phyloP scores from a whole-genome alignment of 2,888 invertebrate species.

The Thymelicus sylvestris region DNA sequence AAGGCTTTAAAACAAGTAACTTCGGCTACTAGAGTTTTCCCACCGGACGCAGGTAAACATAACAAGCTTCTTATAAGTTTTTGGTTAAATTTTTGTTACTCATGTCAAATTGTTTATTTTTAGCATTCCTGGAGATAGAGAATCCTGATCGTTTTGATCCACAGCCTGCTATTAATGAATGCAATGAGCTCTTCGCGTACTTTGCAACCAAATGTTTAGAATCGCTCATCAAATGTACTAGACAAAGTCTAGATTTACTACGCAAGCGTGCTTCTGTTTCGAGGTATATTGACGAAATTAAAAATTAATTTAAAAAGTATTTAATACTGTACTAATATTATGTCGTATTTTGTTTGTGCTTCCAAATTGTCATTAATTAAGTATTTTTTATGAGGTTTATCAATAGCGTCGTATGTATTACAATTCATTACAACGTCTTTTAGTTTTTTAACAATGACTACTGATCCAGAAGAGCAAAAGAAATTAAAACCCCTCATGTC shows the following conservation, averaged over 20 bases:
- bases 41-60: slow-evolving; percentile 83
- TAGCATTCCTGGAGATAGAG: slow-evolving; percentile 87
- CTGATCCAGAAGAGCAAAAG: slow-evolving; percentile 74
- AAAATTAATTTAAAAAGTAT: not conserved
- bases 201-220: slow-evolving; percentile 91
- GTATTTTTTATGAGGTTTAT: not conserved
- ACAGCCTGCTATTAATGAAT: slow-evolving; percentile 87
- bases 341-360: not conserved
- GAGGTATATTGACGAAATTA: slow-evolving; percentile 51
- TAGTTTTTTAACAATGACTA: slow-evolving; percentile 80
- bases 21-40: slow-evolving; percentile 83
- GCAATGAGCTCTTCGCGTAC: slow-evolving; percentile 92
- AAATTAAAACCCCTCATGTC: slow-evolving; percentile 84
- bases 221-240: slow-evolving; percentile 89
- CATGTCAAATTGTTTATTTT: slow-evolving; percentile 25
- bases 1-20: slow-evolving; percentile 85
- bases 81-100: not conserved
- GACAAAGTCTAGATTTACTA: slow-evolving; percentile 89
- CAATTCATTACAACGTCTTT: slow-evolving; percentile 16
- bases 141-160: slow-evolving; percentile 85
- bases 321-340: too few relatives aligned
- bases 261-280: slow-evolving; percentile 85
- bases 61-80: not conserved
- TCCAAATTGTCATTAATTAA: too few relatives aligned
- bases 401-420: not conserved